Base-by-base conservation (phyloP, 1,140 invertebrate species). In the Pissodes strobi region DNA sequence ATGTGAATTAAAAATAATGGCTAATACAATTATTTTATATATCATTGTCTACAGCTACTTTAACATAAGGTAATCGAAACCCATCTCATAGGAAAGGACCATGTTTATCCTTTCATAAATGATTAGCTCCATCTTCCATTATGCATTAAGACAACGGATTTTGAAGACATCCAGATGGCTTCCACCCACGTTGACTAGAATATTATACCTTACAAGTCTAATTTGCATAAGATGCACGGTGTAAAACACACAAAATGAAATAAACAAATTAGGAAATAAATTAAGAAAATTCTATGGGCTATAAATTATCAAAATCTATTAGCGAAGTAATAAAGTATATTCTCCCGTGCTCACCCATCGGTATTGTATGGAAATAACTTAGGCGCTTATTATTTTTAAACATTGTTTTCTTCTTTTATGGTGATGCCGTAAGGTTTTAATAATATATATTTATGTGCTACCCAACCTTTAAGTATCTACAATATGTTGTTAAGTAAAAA, bases 251-350 rank as follows among this genome's bases (percentile, higher is more conserved):
- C 8, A 18, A 41, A 56, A 22, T 21, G 53, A 56, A 39, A 56
- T 43, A 56, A 56, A 56, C 53, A 56, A 56, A 39, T 52, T 41
- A 41, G 23, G 41, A 56, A 56, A 56, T 56, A 56, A 56, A 56
- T 56, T 56, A 27, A 56, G 53, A 56, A 56, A 56, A 39, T 56
- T 56, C 37, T 56, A 56, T 56, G 37, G 53, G 53, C 38, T 10
- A 56, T 56, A 56, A 56, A 56, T 56, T 56, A 56, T 56, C 53
- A 22, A 56, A 56, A 56, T 56, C 53, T 56, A 41, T 56, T 56
- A 56, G 53, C 53, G 38, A 39, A 15, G 53, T 56, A 43, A 56
- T 56, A 56, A 56, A 56, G 41, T 56, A 56, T 43, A 34, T 25
- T 56, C 34, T 22, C 10, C 34, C 10, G 19, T 15, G 19, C 23